Evolutionary conservation across 2,888 invertebrate genomes (phyloP).

Genomic region (Rapana venosa): DNA sequence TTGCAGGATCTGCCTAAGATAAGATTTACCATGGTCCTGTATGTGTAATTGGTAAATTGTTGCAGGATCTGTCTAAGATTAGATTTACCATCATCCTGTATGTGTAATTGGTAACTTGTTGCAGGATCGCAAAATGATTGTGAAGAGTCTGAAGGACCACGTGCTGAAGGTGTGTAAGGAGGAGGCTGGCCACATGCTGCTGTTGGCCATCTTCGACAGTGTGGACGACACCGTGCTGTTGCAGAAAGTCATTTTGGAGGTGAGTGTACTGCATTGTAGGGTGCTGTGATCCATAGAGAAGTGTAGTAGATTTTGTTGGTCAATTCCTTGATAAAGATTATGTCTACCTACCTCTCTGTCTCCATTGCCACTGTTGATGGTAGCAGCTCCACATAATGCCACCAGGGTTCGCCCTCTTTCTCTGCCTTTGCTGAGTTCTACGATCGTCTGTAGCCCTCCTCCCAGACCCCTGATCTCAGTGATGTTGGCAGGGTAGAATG

Average conservation of each 20-base stretch:
- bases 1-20: too few species aligned
- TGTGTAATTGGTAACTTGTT: neutral
- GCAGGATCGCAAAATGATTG: conserved; percentile 84
- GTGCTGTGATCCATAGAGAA: neutral
- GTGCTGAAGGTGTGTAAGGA: conserved; percentile 89
- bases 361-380: too few species aligned
- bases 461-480: too few species aligned
- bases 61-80: neutral
- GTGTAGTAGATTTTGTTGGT: too few species aligned
- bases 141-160: conserved; percentile 93
- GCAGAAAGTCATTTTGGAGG: conserved; percentile 84
- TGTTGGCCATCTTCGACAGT: conserved; percentile 89
- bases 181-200: conserved; percentile 90
- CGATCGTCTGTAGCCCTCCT: too few species aligned
- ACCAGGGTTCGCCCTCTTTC: too few species aligned
- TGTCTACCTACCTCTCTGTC: too few species aligned
- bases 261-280: conserved; percentile 58
- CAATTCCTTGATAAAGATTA: too few species aligned
- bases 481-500: too few species aligned
- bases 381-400: too few species aligned
- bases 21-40: too few species aligned
- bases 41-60: neutral
- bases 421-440: too few species aligned
- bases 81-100: neutral
- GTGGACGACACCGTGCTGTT: conserved; percentile 95